Percentiles rank a stretch among this genome's conserved stretches.
These are phyloP conservation scores for Spongilla lacustris DNA, from an alignment of 37 sponge, comb jelly and placozoan species.

Conservation along the genomic window DNA sequence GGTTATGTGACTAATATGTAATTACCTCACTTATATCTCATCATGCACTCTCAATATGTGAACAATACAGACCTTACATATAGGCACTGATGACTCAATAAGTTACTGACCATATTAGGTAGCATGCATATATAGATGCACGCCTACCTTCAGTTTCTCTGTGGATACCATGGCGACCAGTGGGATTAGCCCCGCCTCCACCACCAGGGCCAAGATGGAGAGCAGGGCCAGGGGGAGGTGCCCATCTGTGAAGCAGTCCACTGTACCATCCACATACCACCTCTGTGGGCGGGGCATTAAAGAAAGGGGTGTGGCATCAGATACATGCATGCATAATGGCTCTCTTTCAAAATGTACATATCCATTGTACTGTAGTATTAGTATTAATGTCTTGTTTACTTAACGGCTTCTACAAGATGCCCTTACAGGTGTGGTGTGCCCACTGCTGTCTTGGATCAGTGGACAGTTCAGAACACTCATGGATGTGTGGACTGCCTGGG, in stretches of 20 bases:
- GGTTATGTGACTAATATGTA: too few relatives aligned
- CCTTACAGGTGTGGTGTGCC: neutral
- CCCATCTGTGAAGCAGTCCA: constrained; percentile 51
- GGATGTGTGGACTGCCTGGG: constrained; percentile 64
- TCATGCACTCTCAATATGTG: too few relatives aligned
- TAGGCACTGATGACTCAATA: too few relatives aligned
- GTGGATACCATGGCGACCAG: constrained; percentile 1
- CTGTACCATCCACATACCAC: constrained; percentile 68
- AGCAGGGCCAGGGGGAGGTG: constrained; percentile 65
- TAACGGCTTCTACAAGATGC: too few relatives aligned
- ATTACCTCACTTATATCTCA: too few relatives aligned
- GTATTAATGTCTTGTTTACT: too few relatives aligned
- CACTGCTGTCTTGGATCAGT: constrained; percentile 19
- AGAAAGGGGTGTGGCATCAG: neutral
- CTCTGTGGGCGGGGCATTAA: neutral
- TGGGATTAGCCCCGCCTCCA: constrained; percentile 22
- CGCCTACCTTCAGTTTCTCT: constrained; percentile 2
- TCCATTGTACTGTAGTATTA: neutral
- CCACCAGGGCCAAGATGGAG: constrained; percentile 45
- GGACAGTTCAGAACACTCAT: constrained; percentile 67
- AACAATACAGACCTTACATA: too few relatives aligned
- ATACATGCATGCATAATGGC: neutral
- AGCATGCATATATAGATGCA: neutral
- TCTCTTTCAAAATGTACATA: too few relatives aligned
- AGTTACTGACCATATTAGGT: too few relatives aligned